Evolutionary conservation across 30 jellyfish, hydroid and myxozoan species (phyloP).

Genomic region (Aurelia aurita complex sp. Pacific): DNA sequence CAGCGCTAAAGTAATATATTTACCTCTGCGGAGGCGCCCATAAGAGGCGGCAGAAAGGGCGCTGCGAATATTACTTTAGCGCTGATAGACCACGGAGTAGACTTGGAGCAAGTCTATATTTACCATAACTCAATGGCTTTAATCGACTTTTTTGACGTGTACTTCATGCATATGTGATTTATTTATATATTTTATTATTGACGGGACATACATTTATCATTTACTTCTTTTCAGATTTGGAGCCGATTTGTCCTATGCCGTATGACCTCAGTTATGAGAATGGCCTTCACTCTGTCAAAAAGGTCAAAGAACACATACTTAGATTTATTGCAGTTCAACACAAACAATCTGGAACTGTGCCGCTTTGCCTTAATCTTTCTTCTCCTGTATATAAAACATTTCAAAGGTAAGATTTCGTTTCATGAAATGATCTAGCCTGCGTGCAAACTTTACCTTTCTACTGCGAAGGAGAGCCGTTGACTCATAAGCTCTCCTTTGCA

Average conservation of each 20-base stretch:
- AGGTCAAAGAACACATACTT: conserved; percentile 77
- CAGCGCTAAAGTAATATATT: too few relatives aligned
- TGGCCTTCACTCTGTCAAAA: conserved; percentile 83
- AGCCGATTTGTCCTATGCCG: conserved; percentile 78
- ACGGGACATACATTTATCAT: not conserved
- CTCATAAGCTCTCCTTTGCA: not conserved
- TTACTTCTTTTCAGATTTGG: conserved; percentile 67
- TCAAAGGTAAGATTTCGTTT: conserved; percentile 76
- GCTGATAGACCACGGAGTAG: too few relatives aligned
- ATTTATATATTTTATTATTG: too few relatives aligned
- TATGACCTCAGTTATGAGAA: conserved; percentile 88
- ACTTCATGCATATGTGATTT: too few relatives aligned
- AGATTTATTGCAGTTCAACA: conserved; percentile 77
- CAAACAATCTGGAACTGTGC: conserved; percentile 87
- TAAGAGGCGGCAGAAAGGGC: too few relatives aligned
- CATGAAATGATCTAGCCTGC: not conserved
- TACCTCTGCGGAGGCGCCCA: too few relatives aligned
- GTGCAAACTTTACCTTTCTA: not conserved
- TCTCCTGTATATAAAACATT: conserved; percentile 92
- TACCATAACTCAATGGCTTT: too few relatives aligned
- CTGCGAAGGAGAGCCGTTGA: not conserved
- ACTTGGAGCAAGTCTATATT: too few relatives aligned
- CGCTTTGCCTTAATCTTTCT: conserved; percentile 88
- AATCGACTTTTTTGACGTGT: too few relatives aligned
- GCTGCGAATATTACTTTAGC: too few relatives aligned